Evolutionary conservation across 2,888 invertebrate genomes (phyloP).

Genomic region (Tetranychus piercei): DNA sequence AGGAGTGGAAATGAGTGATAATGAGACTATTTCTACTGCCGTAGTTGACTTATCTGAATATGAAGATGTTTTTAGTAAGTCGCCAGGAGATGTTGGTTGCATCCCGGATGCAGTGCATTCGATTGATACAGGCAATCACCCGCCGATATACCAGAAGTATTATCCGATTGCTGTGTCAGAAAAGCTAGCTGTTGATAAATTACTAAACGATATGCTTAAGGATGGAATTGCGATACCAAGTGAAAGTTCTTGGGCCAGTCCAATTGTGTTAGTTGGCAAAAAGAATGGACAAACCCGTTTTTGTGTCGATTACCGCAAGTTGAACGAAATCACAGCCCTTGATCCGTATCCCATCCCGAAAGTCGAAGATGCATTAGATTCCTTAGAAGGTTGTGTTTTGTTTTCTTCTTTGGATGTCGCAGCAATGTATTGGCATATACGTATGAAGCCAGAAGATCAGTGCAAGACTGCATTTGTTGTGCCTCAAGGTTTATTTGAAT

Average conservation of each 20-base stretch:
- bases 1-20: not conserved
- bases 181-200: not conserved
- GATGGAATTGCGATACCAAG: no score
- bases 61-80: not conserved
- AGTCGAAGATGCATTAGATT: not conserved
- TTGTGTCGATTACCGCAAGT: no score
- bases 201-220: not conserved
- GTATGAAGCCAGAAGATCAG: not conserved
- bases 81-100: no score
- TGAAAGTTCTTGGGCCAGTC: no score
- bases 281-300: no score
- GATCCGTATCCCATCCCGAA: not conserved
- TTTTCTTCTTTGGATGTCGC: not conserved
- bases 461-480: not conserved
- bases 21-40: not conserved
- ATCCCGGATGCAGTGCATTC: not conserved
- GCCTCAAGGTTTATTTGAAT: not conserved
- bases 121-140: not conserved
- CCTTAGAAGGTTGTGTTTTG: not conserved
- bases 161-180: not conserved
- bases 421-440: not conserved
- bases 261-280: no score
- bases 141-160: not conserved
- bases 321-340: not conserved
- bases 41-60: not conserved